A percentile compares a stretch with the other conserved stretches of the same genome.
phyloP scores from a whole-genome alignment of 2,113 vertebrate species.

The Peromyscus californicus region DNA sequence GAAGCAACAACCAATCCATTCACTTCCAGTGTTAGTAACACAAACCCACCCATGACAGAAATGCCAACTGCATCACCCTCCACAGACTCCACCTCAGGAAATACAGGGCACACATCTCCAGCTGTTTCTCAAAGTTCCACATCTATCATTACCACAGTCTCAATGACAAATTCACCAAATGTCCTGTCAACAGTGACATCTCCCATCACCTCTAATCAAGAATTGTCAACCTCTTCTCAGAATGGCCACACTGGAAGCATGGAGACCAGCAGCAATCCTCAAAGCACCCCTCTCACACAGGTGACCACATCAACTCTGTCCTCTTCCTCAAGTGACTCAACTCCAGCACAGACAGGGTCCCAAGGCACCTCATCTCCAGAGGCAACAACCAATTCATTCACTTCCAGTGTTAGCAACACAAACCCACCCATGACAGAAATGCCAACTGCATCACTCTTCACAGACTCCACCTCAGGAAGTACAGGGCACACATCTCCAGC shows the following conservation, averaged over 20 bases:
- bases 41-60: too few relatives aligned
- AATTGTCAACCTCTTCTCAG: neutral
- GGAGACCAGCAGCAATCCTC: accelerated
- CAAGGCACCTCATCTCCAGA: accelerated
- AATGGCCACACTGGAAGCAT: accelerated
- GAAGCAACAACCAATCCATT: neutral
- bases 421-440: accelerated
- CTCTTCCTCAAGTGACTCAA: accelerated
- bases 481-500: neutral
- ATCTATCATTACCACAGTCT: neutral
- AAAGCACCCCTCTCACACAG: too few relatives aligned
- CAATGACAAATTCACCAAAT: neutral
- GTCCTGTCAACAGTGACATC: neutral
- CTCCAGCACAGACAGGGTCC: accelerated
- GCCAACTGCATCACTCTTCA: accelerated
- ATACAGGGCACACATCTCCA: too few relatives aligned
- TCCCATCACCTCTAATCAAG: neutral
- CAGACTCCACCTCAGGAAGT: neutral
- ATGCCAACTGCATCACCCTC: neutral
- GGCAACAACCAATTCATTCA: accelerated
- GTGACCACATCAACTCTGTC: too few relatives aligned
- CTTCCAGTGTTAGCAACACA: neutral
- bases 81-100: neutral
- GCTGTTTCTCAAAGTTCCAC: neutral
- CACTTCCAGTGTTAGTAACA: too few relatives aligned